A percentile compares a stretch with the other conserved stretches of the same genome.
Conservation (phyloP, 2,113 vertebrate genomes). For the Beaufortia kweichowensis region DNA sequence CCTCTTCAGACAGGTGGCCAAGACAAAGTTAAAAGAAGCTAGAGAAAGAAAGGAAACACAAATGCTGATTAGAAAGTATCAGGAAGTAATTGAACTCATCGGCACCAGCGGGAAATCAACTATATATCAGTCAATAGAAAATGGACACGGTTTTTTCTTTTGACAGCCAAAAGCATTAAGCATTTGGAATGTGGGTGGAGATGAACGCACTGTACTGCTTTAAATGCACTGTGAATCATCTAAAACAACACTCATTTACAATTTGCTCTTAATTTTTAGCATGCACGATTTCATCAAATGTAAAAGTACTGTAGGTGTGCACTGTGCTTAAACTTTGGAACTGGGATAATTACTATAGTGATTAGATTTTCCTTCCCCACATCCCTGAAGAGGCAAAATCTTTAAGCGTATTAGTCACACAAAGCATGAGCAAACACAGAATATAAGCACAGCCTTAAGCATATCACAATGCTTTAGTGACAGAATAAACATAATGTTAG, state of each 20-base stretch:
- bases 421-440: conserved; percentile 6
- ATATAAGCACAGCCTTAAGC: conserved; percentile 33
- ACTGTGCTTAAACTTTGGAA: background rate
- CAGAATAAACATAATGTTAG: conserved; percentile 39
- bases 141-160: background rate
- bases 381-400: conserved; percentile 16
- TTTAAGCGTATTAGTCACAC: conserved; percentile 23
- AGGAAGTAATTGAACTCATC: conserved; percentile 53
- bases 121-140: conserved; percentile 22
- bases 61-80: conserved; percentile 66
- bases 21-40: conserved; percentile 99
- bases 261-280: background rate
- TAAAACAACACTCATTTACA: background rate
- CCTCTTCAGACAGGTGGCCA: conserved; percentile 88
- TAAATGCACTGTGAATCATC: background rate
- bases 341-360: background rate
- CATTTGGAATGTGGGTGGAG: conserved; percentile 16
- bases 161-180: conserved; percentile 33
- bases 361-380: background rate
- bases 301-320: too few relatives aligned
- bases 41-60: conserved; percentile 76
- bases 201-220: conserved; percentile 2
- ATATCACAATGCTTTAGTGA: conserved; percentile 31
- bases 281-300: too few relatives aligned
- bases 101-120: conserved; percentile 14